Percentiles rank a stretch among this genome's conserved stretches.
Evolutionary conservation across 2,888 invertebrate species (phyloP).

Genomic region (Rotaria magnacalcarata): DNA sequence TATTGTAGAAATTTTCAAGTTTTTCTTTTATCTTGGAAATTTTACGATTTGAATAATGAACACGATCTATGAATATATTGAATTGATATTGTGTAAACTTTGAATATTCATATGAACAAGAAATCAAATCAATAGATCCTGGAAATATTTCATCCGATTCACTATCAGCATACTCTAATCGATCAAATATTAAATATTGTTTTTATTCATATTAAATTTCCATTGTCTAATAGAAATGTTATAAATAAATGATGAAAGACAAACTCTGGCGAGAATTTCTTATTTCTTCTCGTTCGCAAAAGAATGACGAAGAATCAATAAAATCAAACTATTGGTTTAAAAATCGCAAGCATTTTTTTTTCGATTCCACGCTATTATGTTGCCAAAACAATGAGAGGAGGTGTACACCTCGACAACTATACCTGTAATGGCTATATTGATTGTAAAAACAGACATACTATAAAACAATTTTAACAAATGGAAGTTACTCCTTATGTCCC

Average conservation of each 20-base stretch:
- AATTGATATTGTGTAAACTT: too few relatives aligned
- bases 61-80: too few relatives aligned
- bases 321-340: slow-evolving; percentile 18
- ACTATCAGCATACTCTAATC: too few relatives aligned
- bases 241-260: neutral
- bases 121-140: too few relatives aligned
- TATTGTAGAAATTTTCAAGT: too few relatives aligned
- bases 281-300: neutral
- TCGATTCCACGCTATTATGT: neutral
- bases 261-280: neutral
- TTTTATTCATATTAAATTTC: too few relatives aligned
- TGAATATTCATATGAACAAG: too few relatives aligned
- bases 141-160: too few relatives aligned
- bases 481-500: neutral
- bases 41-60: too few relatives aligned
- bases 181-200: too few relatives aligned
- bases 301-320: neutral
- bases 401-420: slow-evolving; percentile 1
- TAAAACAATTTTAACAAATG: neutral
- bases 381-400: neutral
- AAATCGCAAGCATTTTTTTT: neutral
- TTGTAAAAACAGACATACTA: neutral
- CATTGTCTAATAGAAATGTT: too few relatives aligned
- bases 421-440: neutral
- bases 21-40: too few relatives aligned